phyloP scores from a whole-genome alignment of 2,113 vertebrate species.

The Gymnobelideus leadbeateri region DNA sequence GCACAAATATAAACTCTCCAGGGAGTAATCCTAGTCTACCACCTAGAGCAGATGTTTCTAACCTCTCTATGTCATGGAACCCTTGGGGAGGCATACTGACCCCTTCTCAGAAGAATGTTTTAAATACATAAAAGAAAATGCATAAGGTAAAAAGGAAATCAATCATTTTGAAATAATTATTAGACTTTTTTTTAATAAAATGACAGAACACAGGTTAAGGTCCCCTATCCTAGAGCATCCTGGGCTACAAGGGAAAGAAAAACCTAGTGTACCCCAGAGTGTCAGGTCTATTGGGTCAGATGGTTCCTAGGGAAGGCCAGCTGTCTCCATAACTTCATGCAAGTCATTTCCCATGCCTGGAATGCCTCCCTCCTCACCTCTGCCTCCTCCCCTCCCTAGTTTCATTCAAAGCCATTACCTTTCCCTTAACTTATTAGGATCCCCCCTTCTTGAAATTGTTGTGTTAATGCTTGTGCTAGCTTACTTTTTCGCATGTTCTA shows the following conservation, averaged over 20 bases:
- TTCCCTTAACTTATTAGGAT: not conserved
- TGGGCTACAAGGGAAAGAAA: not conserved
- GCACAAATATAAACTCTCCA: not conserved
- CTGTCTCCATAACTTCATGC: not conserved
- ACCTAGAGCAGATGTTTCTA: not conserved
- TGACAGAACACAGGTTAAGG: too few species aligned
- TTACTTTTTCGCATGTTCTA: not conserved
- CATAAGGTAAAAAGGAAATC: not conserved
- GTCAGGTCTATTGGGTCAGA: not conserved
- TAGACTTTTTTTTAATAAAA: not conserved
- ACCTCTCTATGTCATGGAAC: not conserved
- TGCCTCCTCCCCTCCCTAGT: not conserved
- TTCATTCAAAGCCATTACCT: not conserved
- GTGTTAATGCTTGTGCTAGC: not conserved
- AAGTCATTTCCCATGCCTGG: not conserved
- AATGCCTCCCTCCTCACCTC: not conserved
- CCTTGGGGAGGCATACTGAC: not conserved
- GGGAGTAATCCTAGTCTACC: not conserved
- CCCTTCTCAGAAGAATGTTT: not conserved
- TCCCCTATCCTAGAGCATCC: not conserved
- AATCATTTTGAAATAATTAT: not conserved
- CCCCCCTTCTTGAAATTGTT: not conserved
- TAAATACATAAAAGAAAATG: not conserved
- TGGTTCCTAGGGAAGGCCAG: not conserved
- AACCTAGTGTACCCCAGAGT: not conserved